These are phyloP conservation scores for Hemicordylus capensis DNA, from an alignment of 2,113 vertebrate genomes.

Conservation along the genomic window DNA sequence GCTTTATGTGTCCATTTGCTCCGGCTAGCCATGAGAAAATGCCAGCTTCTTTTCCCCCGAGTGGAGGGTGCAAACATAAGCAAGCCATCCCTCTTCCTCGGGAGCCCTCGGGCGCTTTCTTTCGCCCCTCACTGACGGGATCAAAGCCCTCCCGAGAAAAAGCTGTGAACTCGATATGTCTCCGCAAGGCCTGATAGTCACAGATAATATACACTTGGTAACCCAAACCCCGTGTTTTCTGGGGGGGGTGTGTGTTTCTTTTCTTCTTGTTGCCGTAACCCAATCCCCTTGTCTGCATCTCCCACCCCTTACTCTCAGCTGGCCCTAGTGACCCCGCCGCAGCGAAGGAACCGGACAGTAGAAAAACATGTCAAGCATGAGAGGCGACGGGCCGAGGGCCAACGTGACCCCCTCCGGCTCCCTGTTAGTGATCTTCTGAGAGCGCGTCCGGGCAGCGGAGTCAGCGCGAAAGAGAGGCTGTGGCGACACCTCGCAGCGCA, in stretches of 20 bases:
- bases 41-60: conserved; percentile 63
- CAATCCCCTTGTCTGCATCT: conserved; percentile 63
- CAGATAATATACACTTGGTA: conserved; percentile 67
- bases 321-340: conserved; percentile 59
- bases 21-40: too few species aligned
- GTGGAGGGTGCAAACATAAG: conserved; percentile 61
- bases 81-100: conserved; percentile 63
- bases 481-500: conserved; percentile 58
- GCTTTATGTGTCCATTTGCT: too few species aligned
- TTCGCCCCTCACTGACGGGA: conserved; percentile 63
- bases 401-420: conserved; percentile 65
- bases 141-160: conserved; percentile 70
- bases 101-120: conserved; percentile 63
- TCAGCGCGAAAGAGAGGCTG: conserved; percentile 66
- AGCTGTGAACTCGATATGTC: conserved; percentile 69
- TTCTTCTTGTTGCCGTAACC: conserved; percentile 50
- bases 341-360: conserved; percentile 68
- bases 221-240: background rate
- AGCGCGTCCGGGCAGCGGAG: conserved; percentile 64
- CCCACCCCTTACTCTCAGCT: conserved; percentile 40
- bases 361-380: conserved; percentile 73
- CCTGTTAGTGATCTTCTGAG: conserved; percentile 69
- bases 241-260: background rate
- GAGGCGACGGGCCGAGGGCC: conserved; percentile 67
- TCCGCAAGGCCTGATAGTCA: conserved; percentile 67